These are phyloP conservation scores for Vipera ursinii DNA, from an alignment of 2,797 vertebrate species.

Conservation along the genomic window DNA sequence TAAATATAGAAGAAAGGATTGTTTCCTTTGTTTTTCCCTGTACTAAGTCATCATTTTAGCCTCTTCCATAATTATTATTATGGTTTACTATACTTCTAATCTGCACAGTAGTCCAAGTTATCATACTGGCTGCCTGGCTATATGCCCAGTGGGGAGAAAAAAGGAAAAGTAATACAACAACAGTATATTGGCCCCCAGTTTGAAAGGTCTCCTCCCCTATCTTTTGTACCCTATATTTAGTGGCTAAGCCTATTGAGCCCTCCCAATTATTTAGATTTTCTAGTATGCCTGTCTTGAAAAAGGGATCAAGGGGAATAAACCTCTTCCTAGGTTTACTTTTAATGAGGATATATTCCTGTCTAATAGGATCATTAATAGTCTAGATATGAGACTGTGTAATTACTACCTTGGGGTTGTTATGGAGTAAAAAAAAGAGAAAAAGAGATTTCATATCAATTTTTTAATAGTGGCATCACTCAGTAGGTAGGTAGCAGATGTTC, in stretches of 20 bases:
- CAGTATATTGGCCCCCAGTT: not conserved
- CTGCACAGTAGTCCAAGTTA: not conserved
- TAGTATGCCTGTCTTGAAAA: not conserved
- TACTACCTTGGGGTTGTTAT: not conserved
- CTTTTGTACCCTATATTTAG: not conserved
- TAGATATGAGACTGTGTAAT: not conserved
- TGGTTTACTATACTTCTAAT: not conserved
- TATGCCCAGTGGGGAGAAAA: not conserved
- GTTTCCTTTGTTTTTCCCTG: not conserved
- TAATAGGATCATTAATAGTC: slow-evolving; percentile 11
- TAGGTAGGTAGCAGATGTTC: not conserved
- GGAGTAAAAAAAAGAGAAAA: not conserved
- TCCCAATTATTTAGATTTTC: not conserved
- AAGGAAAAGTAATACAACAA: not conserved
- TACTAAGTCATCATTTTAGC: not conserved
- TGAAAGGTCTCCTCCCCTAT: not conserved
- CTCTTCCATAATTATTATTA: not conserved
- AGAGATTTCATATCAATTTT: not conserved
- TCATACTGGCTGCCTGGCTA: not conserved
- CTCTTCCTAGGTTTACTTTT: not conserved
- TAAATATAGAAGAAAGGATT: not conserved
- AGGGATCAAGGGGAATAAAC: not conserved
- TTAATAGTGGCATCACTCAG: not conserved
- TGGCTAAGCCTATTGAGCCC: not conserved
- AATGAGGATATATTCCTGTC: not conserved